phyloP scores from a whole-genome alignment of 64 coral and sea anemone genomes.

The Actinia tenebrosa region DNA sequence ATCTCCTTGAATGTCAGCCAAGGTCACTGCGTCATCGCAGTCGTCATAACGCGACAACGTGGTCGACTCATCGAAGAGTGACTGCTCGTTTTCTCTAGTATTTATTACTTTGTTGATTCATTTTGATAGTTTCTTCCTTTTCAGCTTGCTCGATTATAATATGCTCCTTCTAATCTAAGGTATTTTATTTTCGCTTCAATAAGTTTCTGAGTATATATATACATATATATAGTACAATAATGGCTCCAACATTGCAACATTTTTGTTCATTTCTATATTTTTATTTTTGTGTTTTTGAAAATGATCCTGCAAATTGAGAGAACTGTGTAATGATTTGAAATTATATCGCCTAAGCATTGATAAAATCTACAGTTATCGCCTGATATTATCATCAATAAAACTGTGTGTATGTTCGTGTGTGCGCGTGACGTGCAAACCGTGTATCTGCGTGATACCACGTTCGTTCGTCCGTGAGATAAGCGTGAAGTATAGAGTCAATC shows the following conservation, averaged over 20 bases:
- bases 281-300: too few relatives aligned
- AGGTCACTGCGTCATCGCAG: not conserved
- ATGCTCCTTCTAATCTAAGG: not conserved
- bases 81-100: not conserved
- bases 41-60: not conserved
- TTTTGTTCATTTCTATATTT: too few relatives aligned
- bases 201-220: too few relatives aligned
- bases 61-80: not conserved
- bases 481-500: not conserved
- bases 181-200: not conserved
- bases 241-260: too few relatives aligned
- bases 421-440: not conserved
- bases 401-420: not conserved
- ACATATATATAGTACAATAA: too few relatives aligned
- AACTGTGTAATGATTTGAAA: not conserved
- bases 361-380: not conserved
- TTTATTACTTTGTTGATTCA: not conserved
- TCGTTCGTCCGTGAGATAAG: not conserved
- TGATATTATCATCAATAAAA: not conserved
- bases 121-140: constrained; percentile 9
- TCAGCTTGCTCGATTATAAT: not conserved
- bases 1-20: not conserved
- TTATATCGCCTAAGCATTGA: not conserved
- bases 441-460: not conserved
- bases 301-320: too few relatives aligned